phyloP scores from a whole-genome alignment of 1,140 invertebrate species.

The Aphidius ervi region DNA sequence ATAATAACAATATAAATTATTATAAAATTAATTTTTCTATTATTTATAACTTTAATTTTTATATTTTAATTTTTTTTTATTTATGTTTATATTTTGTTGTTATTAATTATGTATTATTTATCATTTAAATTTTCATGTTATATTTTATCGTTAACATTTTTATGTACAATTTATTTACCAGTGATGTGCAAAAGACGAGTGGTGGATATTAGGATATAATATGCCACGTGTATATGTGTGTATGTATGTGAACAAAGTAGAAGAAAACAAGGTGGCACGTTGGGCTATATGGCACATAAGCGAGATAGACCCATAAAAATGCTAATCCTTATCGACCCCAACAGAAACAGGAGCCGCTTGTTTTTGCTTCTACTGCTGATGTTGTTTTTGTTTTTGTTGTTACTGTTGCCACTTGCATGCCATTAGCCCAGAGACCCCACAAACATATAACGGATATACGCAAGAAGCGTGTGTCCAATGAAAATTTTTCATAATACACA shows the following conservation, averaged over 20 bases:
- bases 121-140: too few species aligned
- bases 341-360: constrained; percentile 27
- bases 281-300: constrained; percentile 35
- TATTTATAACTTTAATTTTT: too few species aligned
- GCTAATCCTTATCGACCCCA: constrained; percentile 51
- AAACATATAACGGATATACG: constrained; percentile 27
- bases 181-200: too few species aligned
- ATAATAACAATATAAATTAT: too few species aligned
- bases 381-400: too few species aligned
- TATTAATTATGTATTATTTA: too few species aligned
- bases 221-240: constrained; percentile 28
- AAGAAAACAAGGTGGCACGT: constrained; percentile 41
- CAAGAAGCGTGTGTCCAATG: neutral
- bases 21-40: too few species aligned
- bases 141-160: too few species aligned
- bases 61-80: too few species aligned
- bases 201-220: neutral
- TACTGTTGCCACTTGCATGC: constrained; percentile 41
- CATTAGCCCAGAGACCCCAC: constrained; percentile 54
- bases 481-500: too few species aligned
- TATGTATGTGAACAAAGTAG: constrained; percentile 33
- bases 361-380: neutral
- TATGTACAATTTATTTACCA: too few species aligned
- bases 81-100: too few species aligned
- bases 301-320: constrained; percentile 55